A percentile compares a stretch with the other conserved stretches of the same genome.
These are phyloP conservation scores for Coregonus clupeaformis DNA, from an alignment of 2,113 vertebrate species.

Conservation along the genomic window DNA sequence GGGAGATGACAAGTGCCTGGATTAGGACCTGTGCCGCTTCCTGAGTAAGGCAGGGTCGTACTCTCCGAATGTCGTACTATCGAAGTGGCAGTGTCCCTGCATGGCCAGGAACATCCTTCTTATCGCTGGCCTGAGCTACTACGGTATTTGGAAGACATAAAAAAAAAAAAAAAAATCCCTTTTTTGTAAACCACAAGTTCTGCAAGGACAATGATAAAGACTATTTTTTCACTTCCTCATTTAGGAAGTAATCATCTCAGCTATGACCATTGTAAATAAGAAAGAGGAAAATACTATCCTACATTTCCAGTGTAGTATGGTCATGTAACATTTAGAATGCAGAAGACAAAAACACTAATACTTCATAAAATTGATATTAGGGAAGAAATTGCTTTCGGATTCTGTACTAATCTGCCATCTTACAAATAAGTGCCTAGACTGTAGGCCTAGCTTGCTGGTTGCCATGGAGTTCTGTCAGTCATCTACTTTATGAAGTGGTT, in stretches of 20 bases:
- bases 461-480: neutral
- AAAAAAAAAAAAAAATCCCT: too few relatives aligned
- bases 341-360: too few relatives aligned
- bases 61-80: too few relatives aligned
- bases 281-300: too few relatives aligned
- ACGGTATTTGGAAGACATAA: too few relatives aligned
- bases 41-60: too few relatives aligned
- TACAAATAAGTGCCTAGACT: neutral
- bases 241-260: neutral
- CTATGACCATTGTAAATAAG: neutral
- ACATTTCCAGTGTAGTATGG: neutral
- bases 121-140: too few relatives aligned
- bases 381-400: neutral
- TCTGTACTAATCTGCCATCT: neutral
- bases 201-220: neutral
- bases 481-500: neutral
- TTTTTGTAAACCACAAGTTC: constrained; percentile 12
- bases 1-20: too few relatives aligned
- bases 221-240: neutral
- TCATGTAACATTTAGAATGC: neutral
- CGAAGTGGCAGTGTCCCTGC: too few relatives aligned
- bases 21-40: too few relatives aligned
- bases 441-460: neutral
- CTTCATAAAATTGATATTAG: neutral
- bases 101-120: too few relatives aligned